phyloP scores from a whole-genome alignment of 2,888 invertebrate genomes.

The Antheraea assamensis region DNA sequence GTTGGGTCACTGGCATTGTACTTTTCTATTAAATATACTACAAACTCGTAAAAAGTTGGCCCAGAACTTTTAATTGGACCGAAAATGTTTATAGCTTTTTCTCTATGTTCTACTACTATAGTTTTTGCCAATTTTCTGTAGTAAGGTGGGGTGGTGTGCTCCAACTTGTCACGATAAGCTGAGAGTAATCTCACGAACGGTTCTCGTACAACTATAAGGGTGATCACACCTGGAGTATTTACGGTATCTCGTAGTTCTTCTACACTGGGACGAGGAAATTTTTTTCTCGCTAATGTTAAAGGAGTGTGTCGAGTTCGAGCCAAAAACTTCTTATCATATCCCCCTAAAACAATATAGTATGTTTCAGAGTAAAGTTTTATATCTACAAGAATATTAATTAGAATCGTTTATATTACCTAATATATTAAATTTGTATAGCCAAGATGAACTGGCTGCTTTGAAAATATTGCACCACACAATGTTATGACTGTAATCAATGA shows the following conservation, averaged over 20 bases:
- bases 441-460: constrained; percentile 90
- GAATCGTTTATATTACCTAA: constrained; percentile 72
- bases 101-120: constrained; percentile 84
- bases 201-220: constrained; percentile 87
- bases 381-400: background rate
- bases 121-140: constrained; percentile 86
- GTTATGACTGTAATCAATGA: constrained; percentile 85
- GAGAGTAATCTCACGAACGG: constrained; percentile 88
- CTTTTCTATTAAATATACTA: constrained; percentile 85
- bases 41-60: constrained; percentile 87
- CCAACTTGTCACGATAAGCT: constrained; percentile 88
- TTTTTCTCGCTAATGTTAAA: constrained; percentile 85
- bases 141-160: constrained; percentile 85
- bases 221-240: constrained; percentile 82
- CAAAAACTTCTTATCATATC: constrained; percentile 83
- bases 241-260: constrained; percentile 84
- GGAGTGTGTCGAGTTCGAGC: constrained; percentile 84
- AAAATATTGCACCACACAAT: constrained; percentile 89
- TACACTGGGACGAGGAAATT: constrained; percentile 85
- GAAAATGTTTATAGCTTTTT: constrained; percentile 54
- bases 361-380: background rate
- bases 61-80: constrained; percentile 71
- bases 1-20: constrained; percentile 75
- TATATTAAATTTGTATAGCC: constrained; percentile 90
- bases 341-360: constrained; percentile 66